These are phyloP conservation scores for Noctua pronuba DNA, from an alignment of 2,888 invertebrate species.

Conservation along the genomic window DNA sequence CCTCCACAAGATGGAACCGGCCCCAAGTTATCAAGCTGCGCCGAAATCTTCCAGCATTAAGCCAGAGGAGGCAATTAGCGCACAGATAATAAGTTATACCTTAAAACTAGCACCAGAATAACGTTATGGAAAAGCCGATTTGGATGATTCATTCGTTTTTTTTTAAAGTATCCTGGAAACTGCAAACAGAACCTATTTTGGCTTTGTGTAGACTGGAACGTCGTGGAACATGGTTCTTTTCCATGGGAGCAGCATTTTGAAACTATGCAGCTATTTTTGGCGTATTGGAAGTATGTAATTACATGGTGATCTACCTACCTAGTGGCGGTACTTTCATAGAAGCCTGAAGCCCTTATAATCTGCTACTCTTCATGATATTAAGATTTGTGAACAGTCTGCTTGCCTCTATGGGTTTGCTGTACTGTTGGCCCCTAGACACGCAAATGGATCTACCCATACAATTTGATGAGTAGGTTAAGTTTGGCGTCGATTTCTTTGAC, in stretches of 20 bases:
- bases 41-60: constrained; percentile 72
- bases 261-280: not conserved
- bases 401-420: too few species aligned
- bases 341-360: too few species aligned
- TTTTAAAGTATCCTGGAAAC: constrained; percentile 23
- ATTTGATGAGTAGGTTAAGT: not conserved
- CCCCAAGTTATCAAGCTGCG: constrained; percentile 64
- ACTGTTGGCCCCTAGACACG: too few species aligned
- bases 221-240: not conserved
- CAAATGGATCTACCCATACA: not conserved
- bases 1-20: constrained; percentile 24
- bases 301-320: not conserved
- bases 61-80: constrained; percentile 80
- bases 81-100: constrained; percentile 74
- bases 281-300: not conserved
- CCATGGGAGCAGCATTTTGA: not conserved
- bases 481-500: not conserved
- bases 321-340: too few species aligned
- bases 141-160: constrained; percentile 41
- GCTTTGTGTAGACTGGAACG: not conserved
- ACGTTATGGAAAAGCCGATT: constrained; percentile 40
- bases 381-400: too few species aligned
- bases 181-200: not conserved
- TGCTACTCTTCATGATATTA: too few species aligned
- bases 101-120: constrained; percentile 69